Percentiles rank a stretch among this genome's conserved stretches.
Evolutionary conservation across 2,113 vertebrate species (phyloP).

Genomic region (Calidris pygmaea): DNA sequence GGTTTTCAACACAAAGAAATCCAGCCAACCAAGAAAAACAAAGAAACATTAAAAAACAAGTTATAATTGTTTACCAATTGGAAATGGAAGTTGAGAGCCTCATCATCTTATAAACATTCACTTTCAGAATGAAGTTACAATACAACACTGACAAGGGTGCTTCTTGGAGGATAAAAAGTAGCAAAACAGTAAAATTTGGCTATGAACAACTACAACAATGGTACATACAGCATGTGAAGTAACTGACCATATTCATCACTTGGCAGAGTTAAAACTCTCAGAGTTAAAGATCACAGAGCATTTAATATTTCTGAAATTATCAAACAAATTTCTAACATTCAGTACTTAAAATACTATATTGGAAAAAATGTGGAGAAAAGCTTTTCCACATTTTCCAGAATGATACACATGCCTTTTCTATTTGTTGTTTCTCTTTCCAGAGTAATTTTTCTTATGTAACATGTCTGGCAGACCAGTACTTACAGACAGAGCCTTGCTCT

Average conservation of each 20-base stretch:
- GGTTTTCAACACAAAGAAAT: background rate
- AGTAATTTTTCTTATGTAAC: background rate
- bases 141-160: background rate
- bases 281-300: background rate
- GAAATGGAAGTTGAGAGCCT: background rate
- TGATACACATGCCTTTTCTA: background rate
- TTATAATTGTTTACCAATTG: background rate
- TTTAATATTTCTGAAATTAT: background rate
- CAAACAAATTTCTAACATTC: background rate
- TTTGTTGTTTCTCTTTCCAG: background rate
- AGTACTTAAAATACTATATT: background rate
- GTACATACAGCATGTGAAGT: background rate
- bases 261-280: background rate
- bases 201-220: background rate
- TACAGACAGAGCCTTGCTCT: background rate
- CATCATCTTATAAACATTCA: background rate
- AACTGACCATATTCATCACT: background rate
- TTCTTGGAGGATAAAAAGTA: background rate
- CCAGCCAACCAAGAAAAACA: background rate
- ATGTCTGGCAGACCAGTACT: constrained; percentile 10
- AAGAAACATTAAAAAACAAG: background rate
- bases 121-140: constrained; percentile 7
- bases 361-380: background rate
- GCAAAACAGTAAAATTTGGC: background rate
- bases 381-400: background rate